A percentile compares a stretch with the other conserved stretches of the same genome.
Conservation (phyloP, 37 sponge, comb jelly and placozoan genomes). For the Theonella swinhoei region DNA sequence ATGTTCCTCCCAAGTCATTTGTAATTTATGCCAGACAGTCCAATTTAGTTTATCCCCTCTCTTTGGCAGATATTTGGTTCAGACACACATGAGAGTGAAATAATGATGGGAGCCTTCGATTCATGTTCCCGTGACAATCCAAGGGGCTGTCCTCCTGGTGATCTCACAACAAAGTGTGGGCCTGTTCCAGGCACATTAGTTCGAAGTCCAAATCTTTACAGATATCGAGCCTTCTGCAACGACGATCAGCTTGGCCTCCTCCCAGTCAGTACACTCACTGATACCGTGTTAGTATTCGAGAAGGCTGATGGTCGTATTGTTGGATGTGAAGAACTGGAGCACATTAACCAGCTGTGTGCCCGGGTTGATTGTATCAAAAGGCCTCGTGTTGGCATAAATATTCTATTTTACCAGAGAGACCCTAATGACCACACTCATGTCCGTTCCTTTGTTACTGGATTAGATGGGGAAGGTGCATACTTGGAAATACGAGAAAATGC, state of each 20-base stretch:
- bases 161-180: slow-evolving; percentile 63
- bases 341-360: slow-evolving; percentile 10
- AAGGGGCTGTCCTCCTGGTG: slow-evolving; percentile 43
- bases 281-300: slow-evolving; percentile 2
- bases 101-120: not conserved
- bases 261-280: not conserved
- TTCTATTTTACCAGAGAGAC: slow-evolving; percentile 48
- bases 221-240: slow-evolving; percentile 37
- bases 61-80: slow-evolving; percentile 32
- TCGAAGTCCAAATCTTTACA: not conserved
- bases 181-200: not conserved
- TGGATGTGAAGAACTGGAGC: slow-evolving; percentile 30
- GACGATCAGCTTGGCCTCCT: slow-evolving; percentile 52
- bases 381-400: slow-evolving; percentile 11
- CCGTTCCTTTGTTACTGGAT: slow-evolving; percentile 10
- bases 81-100: not conserved
- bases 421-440: slow-evolving; percentile 48
- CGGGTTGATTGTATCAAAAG: not conserved
- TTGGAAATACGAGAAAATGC: not conserved
- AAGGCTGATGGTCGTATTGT: slow-evolving; percentile 13
- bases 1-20: no score
- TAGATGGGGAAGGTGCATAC: not conserved
- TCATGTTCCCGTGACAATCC: slow-evolving; percentile 14
- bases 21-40: no score
- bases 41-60: no score